Percentiles rank a stretch among this genome's conserved stretches.
phyloP scores from a whole-genome alignment of 2,888 invertebrate species.

The Zaprionus bogoriensis region DNA sequence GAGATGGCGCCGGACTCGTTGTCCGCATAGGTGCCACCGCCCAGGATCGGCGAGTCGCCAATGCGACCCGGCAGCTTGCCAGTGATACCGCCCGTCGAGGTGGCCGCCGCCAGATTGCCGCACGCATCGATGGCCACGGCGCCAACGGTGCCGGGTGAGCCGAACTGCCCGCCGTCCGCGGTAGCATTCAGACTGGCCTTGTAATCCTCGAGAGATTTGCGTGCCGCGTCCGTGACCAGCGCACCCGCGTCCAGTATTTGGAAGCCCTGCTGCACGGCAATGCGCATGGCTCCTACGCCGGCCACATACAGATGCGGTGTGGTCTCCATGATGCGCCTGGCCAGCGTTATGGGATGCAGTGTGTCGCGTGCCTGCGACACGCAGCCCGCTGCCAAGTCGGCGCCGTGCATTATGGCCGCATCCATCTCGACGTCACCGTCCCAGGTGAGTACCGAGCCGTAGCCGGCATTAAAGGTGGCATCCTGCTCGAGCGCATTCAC shows the following conservation, averaged over 20 bases:
- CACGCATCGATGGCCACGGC: slow-evolving; percentile 89
- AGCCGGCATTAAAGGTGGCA: slow-evolving; percentile 91
- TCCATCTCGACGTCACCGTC: slow-evolving; percentile 93
- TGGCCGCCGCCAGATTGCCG: slow-evolving; percentile 90
- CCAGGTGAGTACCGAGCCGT: slow-evolving; percentile 90
- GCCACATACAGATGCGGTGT: slow-evolving; percentile 89
- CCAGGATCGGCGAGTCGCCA: slow-evolving; percentile 89
- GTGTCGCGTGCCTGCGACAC: slow-evolving; percentile 90
- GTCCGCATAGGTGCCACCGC: slow-evolving; percentile 90
- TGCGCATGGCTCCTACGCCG: slow-evolving; percentile 88
- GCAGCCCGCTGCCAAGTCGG: slow-evolving; percentile 87
- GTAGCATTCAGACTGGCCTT: slow-evolving; percentile 32
- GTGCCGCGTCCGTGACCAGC: slow-evolving; percentile 87
- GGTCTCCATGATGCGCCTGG: slow-evolving; percentile 89
- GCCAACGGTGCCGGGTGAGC: slow-evolving; percentile 85
- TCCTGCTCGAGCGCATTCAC: slow-evolving; percentile 89
- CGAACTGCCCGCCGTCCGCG: too few species aligned
- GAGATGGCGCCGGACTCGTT: slow-evolving; percentile 89
- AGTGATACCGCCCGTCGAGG: slow-evolving; percentile 92
- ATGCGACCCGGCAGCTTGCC: slow-evolving; percentile 90
- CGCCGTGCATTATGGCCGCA: slow-evolving; percentile 91
- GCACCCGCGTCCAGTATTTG: slow-evolving; percentile 85
- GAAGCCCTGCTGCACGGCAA: slow-evolving; percentile 86
- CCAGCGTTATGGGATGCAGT: slow-evolving; percentile 89
- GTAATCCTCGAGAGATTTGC: slow-evolving; percentile 84